Evolutionary conservation across 2,113 vertebrate genomes (phyloP), one percentile per base, ranked within the genome.

Genomic region (Passer domesticus): DNA sequence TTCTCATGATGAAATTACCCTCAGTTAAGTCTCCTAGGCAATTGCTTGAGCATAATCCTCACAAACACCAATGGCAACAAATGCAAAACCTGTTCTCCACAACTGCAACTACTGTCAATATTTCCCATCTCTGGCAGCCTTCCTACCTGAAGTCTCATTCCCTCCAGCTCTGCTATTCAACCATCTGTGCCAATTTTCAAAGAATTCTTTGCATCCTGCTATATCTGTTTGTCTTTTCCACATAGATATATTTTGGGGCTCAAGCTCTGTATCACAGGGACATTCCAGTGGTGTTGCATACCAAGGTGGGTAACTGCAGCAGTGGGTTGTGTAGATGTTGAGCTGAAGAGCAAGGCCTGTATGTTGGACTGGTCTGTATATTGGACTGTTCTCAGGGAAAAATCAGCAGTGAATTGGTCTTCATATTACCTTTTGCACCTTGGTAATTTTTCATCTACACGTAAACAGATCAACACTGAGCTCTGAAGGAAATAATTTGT

Each of bases 401-500:
- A 87, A 82, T 15, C 41, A 77, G 39, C 20, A 55, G 18, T 44
- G 17, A 41, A 53, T 33, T 60, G 21, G 10, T 63, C 30, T 82
- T 63, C 30, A 4, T 66, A 16, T 31, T 44, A 6, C 16, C 60
- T 83, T 74, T 66, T 78, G 23, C 6, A 64, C 43, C 69, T 37
- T 1, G 7, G 16, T 91, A 39, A 23, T 35, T 91, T 75, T 94
- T 87, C 70, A 80, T 20, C 23, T 73, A 47, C 15, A 35, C 3
- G 0, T 53, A n/a, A 63, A 67, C 11, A 3, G 46, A 67, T 74
- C 68, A 78, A 14, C n/a, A 15, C 11, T 91, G 41, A 39, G 15
- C 31, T 75, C 70, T 49, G 43, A 82, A 64, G 31, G 49, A 87
- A 79, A 87, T 62, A n/a, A 90, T 79, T 72, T 79, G 22, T 87